Evolutionary conservation across 2,113 vertebrate species (phyloP).

Genomic region (Dinomys branickii): DNA sequence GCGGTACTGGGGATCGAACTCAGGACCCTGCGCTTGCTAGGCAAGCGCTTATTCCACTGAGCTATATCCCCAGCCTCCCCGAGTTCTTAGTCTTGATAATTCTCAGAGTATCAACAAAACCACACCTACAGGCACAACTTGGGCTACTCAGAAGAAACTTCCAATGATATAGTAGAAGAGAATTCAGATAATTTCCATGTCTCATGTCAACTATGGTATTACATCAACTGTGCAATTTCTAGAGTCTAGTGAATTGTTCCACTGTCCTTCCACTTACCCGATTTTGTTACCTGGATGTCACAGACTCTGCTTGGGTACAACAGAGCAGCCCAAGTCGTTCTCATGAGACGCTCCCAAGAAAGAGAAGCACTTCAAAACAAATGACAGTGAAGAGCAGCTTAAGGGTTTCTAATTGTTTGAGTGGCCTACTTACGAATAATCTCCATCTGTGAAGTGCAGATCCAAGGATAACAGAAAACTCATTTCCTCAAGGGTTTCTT

Average conservation of each 20-base stretch:
- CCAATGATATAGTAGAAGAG: background rate
- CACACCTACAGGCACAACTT: background rate
- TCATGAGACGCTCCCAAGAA: background rate
- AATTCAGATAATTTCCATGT: background rate
- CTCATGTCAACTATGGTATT: background rate
- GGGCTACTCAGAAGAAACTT: background rate
- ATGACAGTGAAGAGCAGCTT: background rate
- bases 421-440: slow-evolving; percentile 95
- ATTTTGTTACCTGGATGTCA: background rate
- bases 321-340: background rate
- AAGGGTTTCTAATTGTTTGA: background rate
- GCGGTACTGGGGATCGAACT: no score
- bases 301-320: background rate
- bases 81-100: background rate
- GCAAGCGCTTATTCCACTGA: no score
- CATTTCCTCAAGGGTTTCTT: slow-evolving; percentile 96
- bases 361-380: slow-evolving; percentile 14
- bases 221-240: background rate
- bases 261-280: background rate
- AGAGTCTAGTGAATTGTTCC: background rate
- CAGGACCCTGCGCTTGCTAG: no score
- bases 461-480: slow-evolving; percentile 97
- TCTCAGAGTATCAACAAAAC: background rate
- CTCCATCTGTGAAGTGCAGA: slow-evolving; percentile 97
- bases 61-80: no score